phyloP scores from a whole-genome alignment of 2,888 invertebrate species.

The Spodoptera picta region DNA sequence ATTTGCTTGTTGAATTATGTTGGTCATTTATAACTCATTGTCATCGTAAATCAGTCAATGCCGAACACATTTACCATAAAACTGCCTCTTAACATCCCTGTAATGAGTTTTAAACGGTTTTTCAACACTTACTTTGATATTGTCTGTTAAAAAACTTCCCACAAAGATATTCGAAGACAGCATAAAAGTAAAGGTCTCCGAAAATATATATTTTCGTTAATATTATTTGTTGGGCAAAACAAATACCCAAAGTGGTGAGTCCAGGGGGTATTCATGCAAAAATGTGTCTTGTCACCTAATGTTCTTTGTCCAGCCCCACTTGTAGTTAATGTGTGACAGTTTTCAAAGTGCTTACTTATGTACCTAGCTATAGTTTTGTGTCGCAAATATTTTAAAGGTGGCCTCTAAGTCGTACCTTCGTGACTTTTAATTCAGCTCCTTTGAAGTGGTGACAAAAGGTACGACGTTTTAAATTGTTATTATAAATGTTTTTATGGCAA shows the following conservation, averaged over 20 bases:
- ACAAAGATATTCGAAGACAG: neutral
- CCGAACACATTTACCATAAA: no score
- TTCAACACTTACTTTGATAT: no score
- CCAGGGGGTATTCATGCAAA: conserved; percentile 61
- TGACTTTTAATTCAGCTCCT: conserved; percentile 6
- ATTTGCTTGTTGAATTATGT: no score
- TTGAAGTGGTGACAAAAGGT: neutral
- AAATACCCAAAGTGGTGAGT: conserved; percentile 37
- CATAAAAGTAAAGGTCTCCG: conserved; percentile 9
- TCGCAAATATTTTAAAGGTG: conserved; percentile 18
- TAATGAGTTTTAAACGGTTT: no score
- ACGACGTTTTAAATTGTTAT: conserved; percentile 1
- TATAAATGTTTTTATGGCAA: neutral
- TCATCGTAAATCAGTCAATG: no score
- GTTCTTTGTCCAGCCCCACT: conserved; percentile 58
- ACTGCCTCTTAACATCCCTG: neutral
- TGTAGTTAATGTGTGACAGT: conserved; percentile 45
- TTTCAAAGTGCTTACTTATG: conserved; percentile 29
- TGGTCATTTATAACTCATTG: no score
- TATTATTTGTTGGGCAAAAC: conserved; percentile 46
- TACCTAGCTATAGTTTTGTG: conserved; percentile 16
- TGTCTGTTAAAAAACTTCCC: neutral
- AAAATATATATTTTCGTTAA: conserved; percentile 13
- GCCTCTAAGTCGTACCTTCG: neutral
- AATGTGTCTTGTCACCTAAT: conserved; percentile 71